Conservation (phyloP, 37 sponge, comb jelly and placozoan genomes). For the Beroe forskalii region DNA sequence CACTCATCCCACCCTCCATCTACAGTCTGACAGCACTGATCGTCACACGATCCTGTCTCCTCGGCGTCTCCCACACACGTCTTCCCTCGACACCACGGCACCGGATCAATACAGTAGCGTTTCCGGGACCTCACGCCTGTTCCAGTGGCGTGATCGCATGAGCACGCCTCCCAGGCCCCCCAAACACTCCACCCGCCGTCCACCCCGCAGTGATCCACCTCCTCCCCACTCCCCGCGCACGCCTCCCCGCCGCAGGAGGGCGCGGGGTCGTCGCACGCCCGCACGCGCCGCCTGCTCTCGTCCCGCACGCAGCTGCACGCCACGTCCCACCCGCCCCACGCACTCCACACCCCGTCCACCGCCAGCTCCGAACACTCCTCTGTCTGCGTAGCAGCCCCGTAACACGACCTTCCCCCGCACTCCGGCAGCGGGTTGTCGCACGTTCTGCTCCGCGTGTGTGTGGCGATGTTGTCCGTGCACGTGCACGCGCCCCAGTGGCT, state of each 20-base stretch:
- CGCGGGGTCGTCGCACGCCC: neutral
- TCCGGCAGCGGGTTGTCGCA: neutral
- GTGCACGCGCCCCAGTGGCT: neutral
- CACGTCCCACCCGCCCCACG: neutral
- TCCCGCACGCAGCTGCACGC: neutral
- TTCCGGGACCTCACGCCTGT: neutral
- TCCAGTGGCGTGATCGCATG: neutral
- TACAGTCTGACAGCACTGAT: slow-evolving; percentile 23
- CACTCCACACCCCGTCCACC: neutral
- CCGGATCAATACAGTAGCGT: neutral
- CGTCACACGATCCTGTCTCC: neutral
- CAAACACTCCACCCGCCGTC: neutral
- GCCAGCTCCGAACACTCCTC: neutral
- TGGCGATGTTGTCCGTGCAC: neutral
- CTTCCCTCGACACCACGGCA: neutral
- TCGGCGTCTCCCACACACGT: neutral
- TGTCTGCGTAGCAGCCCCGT: neutral
- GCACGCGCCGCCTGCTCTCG: neutral
- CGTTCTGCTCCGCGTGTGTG: neutral
- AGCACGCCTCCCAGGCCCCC: neutral
- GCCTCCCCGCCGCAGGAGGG: neutral
- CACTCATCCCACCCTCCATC: neutral
- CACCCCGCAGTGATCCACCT: neutral
- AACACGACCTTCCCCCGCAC: neutral
- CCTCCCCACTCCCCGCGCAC: neutral